Percentiles rank a stretch among this genome's conserved stretches.
phyloP scores from a whole-genome alignment of 1,140 invertebrate species.

The Sitodiplosis mosellana region DNA sequence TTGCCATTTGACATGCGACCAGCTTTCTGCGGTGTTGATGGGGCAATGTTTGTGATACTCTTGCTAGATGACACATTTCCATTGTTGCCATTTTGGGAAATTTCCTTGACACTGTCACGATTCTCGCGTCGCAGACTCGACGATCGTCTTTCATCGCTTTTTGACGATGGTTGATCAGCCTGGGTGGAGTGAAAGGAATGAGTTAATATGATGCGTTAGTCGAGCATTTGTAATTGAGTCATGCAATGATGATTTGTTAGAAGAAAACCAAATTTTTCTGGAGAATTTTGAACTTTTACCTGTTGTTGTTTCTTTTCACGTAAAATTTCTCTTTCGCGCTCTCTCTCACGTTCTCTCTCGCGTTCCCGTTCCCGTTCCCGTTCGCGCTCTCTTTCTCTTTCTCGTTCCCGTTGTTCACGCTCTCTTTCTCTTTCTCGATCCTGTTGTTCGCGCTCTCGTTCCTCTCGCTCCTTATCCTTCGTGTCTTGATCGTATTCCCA shows the following conservation, averaged over 20 bases:
- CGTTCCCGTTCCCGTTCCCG: slow-evolving; percentile 8
- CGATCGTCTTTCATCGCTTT: background rate
- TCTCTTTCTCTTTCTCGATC: slow-evolving; percentile 10
- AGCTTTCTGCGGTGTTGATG: background rate
- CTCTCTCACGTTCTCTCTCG: slow-evolving; percentile 23
- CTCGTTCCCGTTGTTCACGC: slow-evolving; percentile 22
- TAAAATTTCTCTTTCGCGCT: slow-evolving; percentile 8
- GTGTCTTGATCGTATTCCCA: background rate
- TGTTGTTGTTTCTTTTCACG: no score
- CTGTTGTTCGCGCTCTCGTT: slow-evolving; percentile 9
- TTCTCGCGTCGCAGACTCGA: background rate
- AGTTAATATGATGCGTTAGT: no score
- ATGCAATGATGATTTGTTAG: no score
- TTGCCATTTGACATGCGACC: background rate
- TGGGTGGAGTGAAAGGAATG: no score
- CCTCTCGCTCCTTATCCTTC: background rate
- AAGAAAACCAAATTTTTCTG: no score
- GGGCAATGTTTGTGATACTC: slow-evolving; percentile 1
- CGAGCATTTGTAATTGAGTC: no score
- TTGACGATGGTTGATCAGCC: background rate
- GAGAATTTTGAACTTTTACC: no score
- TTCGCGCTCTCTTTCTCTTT: slow-evolving; percentile 25
- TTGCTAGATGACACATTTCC: background rate
- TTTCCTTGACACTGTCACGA: background rate
- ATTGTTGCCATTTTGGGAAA: background rate